Percentiles rank a stretch among this genome's conserved stretches.
These are phyloP conservation scores for Ormia ochracea DNA, from an alignment of 2,888 invertebrate genomes.

Conservation along the genomic window DNA sequence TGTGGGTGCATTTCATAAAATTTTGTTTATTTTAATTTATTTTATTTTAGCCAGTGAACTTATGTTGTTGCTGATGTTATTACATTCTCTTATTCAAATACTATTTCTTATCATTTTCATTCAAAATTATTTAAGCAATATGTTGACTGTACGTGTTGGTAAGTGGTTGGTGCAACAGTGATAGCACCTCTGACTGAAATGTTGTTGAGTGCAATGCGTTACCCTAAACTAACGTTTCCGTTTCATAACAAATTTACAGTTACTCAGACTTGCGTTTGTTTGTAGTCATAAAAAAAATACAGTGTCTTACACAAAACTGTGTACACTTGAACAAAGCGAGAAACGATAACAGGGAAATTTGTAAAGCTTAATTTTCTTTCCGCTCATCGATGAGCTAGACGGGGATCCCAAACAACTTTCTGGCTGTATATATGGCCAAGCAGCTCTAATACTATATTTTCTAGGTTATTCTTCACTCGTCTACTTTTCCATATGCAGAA, in stretches of 20 bases:
- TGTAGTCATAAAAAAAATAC: too few species aligned
- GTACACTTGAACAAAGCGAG: too few species aligned
- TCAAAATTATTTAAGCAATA: constrained; percentile 63
- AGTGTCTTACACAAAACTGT: too few species aligned
- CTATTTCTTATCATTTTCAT: constrained; percentile 35
- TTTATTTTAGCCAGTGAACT: constrained; percentile 29
- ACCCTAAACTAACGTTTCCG: constrained; percentile 23
- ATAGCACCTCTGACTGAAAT: neutral
- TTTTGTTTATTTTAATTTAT: constrained; percentile 34
- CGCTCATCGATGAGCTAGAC: too few species aligned
- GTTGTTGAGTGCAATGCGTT: neutral
- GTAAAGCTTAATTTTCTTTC: too few species aligned
- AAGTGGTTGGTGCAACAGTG: constrained; percentile 15
- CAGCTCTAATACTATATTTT: too few species aligned
- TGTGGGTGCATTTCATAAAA: neutral
- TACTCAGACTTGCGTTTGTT: too few species aligned
- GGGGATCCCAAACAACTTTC: too few species aligned
- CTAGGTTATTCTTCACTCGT: too few species aligned
- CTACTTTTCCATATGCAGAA: too few species aligned
- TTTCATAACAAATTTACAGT: constrained; percentile 25
- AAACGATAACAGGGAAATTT: too few species aligned
- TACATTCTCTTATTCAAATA: constrained; percentile 7
- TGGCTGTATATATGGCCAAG: too few species aligned
- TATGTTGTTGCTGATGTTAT: neutral
- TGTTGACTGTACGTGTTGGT: constrained; percentile 41